Conservation (phyloP, 1,140 invertebrate species). For the Galendromus occidentalis region DNA sequence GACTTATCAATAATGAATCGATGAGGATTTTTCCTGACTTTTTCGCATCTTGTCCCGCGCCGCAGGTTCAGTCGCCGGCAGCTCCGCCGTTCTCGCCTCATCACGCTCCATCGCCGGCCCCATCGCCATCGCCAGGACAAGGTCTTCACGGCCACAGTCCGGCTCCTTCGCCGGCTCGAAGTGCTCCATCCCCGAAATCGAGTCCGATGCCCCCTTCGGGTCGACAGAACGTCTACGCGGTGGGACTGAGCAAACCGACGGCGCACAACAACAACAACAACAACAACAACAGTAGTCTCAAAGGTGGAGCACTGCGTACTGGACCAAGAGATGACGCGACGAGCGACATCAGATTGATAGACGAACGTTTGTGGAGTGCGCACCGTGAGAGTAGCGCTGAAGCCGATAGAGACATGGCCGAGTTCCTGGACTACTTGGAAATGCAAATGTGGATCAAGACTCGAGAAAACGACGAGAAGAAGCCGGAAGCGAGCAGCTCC, state of each 20-base stretch:
- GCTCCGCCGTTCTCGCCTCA: conserved; percentile 15
- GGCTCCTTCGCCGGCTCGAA: conserved; percentile 13
- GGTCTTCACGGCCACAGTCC: neutral
- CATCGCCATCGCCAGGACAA: conserved; percentile 14
- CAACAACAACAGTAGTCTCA: neutral
- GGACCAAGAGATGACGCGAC: neutral
- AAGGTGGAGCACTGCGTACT: neutral
- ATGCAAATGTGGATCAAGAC: neutral
- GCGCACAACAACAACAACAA: neutral
- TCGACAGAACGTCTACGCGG: neutral
- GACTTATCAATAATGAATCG: too few species aligned
- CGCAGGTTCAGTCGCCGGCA: neutral
- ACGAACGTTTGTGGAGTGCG: neutral
- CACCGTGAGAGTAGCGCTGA: neutral
- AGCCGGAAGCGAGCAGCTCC: neutral
- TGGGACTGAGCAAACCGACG: neutral
- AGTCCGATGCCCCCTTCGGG: neutral
- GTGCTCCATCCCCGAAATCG: conserved; percentile 15
- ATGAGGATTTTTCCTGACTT: too few species aligned
- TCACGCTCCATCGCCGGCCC: conserved; percentile 14
- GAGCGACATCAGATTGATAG: neutral
- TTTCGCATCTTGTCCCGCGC: neutral
- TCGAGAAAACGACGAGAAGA: neutral
- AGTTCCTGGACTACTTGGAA: conserved; percentile 11
- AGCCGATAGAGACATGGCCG: neutral